Conservation (phyloP, 2,797 vertebrate species). For the Pelodytes ibericus region DNA sequence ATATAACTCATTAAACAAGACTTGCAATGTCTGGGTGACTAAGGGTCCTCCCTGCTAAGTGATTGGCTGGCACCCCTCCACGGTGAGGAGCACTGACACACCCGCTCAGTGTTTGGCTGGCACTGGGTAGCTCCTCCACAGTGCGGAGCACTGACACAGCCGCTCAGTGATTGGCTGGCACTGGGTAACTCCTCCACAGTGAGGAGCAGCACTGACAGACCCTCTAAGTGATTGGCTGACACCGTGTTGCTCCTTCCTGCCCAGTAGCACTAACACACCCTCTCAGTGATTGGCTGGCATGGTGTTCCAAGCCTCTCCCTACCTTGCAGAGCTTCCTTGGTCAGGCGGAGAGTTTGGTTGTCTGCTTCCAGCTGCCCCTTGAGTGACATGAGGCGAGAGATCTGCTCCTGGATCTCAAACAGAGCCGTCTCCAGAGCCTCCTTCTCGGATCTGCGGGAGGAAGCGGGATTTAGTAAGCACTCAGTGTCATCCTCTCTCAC, state of each 20-base stretch:
- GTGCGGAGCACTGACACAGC: too few relatives aligned
- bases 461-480: not conserved
- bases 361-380: constrained; percentile 83
- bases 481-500: not conserved
- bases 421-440: constrained; percentile 84
- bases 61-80: too few relatives aligned
- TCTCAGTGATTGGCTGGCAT: not conserved
- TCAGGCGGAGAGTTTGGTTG: constrained; percentile 72
- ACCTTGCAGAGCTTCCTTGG: constrained; percentile 82
- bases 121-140: too few relatives aligned
- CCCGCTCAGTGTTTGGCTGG: too few relatives aligned
- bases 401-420: constrained; percentile 84
- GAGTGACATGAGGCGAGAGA: constrained; percentile 77
- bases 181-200: not conserved
- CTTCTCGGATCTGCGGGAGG: constrained; percentile 78
- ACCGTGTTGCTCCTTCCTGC: too few relatives aligned
- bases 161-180: too few relatives aligned
- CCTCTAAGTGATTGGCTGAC: too few relatives aligned
- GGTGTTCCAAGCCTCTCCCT: not conserved
- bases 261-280: too few relatives aligned
- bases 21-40: too few relatives aligned
- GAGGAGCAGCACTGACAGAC: not conserved
- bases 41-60: too few relatives aligned
- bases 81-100: too few relatives aligned
- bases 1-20: too few relatives aligned